Evolutionary conservation across 2,797 vertebrate genomes (phyloP).

Genomic region (Triplophysa yarkandensis): DNA sequence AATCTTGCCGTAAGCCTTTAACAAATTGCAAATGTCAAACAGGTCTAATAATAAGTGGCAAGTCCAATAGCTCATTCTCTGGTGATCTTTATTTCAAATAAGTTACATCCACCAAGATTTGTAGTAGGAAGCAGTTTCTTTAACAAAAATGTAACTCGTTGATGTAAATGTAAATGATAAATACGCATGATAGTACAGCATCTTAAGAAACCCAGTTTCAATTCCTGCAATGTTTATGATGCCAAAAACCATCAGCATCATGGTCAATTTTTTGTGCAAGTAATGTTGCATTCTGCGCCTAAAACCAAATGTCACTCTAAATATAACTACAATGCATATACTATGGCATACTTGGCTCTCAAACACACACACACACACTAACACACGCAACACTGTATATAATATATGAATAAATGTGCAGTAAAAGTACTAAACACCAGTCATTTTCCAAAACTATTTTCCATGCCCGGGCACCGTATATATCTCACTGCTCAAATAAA

Average conservation of each 20-base stretch:
- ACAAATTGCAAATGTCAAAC: conserved; percentile 5
- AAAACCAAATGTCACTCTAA: conserved; percentile 41
- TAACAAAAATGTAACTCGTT: conserved; percentile 19
- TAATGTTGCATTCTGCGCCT: conserved; percentile 34
- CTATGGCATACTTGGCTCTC: conserved; percentile 25
- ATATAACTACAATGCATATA: conserved; percentile 32
- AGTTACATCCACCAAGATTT: conserved; percentile 16
- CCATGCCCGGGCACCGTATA: conserved; percentile 56
- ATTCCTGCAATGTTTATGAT: conserved; percentile 19
- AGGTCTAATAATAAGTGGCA: too few species aligned
- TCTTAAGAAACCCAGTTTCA: conserved; percentile 12
- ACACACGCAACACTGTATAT: conserved; percentile 44
- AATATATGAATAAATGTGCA: conserved; percentile 56
- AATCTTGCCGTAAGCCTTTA: not conserved
- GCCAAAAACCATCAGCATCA: conserved; percentile 38
- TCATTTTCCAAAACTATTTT: conserved; percentile 56
- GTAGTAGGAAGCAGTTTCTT: conserved; percentile 5
- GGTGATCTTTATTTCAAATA: not conserved
- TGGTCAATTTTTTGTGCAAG: conserved; percentile 32
- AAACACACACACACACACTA: conserved; percentile 43
- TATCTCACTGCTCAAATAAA: conserved; percentile 59
- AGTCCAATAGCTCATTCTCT: not conserved
- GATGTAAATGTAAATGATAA: not conserved
- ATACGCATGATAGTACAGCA: conserved; percentile 13
- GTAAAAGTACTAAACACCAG: conserved; percentile 57